Evolutionary conservation across 2,113 vertebrate genomes (phyloP), one percentile per base, ranked within the genome.

Genomic region (Ailuropoda melanoleuca): DNA sequence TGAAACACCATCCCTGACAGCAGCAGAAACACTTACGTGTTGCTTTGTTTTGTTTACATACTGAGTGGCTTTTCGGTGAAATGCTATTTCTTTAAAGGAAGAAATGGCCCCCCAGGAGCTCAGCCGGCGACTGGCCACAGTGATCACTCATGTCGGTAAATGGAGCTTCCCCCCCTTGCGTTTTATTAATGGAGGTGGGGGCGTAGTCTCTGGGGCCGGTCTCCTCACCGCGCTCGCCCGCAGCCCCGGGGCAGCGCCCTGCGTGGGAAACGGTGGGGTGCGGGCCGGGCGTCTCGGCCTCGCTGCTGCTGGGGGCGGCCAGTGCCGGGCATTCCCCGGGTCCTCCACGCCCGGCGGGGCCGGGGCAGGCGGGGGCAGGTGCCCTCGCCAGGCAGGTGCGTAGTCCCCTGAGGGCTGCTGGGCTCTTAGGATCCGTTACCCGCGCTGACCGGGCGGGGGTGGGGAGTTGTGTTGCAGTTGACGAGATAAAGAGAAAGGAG

Each of bases 61-160:
- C 98, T 88, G 98, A 96, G 97, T 97, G 48, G 88, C 97, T 98
- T 97, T 97, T 31, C 97, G 92, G 98, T 99, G 99, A 99, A 99
- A 99, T 99, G 99, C 99, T 99, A 98, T 99, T 99, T 99, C 99
- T 99, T 98, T 99, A 90, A 98, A 99, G 98, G 99, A 99, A 98
- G 99, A 99, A 98, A 99, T 99, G 99, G 99, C 99, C 98, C 99
- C 99, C 90, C 99, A 99, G 98, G 99, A 99, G 98, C 99, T 99
- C 97, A 99, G 98, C 96, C 99, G 99, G 98, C 98, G 99, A 97
- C 99, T 99, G 98, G 98, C 99, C 98, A 99, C 99, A 70, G 99
- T 99, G 98, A 99, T 99, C 99, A 99, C 99, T 97, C 99, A 99
- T 99, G 99, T 99, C 90, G 99, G 99, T 99, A 99, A 99, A 99